A percentile compares a stretch with the other conserved stretches of the same genome.
Conservation (phyloP, 2,113 vertebrate species). For the Xiphophorus hellerii region DNA sequence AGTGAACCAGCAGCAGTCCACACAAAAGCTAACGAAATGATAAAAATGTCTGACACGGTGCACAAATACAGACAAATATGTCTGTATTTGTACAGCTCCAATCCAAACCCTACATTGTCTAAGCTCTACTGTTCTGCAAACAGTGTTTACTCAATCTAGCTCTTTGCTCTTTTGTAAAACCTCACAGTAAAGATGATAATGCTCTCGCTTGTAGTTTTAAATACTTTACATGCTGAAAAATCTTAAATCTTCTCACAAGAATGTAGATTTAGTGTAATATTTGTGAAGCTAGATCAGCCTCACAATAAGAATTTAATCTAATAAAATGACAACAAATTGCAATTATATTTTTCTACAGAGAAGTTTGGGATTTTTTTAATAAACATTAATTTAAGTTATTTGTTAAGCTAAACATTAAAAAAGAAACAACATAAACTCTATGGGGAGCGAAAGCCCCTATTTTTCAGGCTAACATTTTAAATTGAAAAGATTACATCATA, state of each 20-base stretch:
- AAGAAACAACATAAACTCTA: neutral
- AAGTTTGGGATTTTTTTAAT: neutral
- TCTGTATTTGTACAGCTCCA: slow-evolving; percentile 60
- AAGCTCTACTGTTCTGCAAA: slow-evolving; percentile 60
- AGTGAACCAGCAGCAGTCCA: slow-evolving; percentile 49
- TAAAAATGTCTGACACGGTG: slow-evolving; percentile 70
- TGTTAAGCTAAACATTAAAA: neutral
- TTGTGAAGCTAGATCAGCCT: slow-evolving; percentile 9
- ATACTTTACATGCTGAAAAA: slow-evolving; percentile 23
- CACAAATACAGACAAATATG: slow-evolving; percentile 49
- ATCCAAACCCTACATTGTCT: slow-evolving; percentile 61
- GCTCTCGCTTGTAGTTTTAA: slow-evolving; percentile 23
- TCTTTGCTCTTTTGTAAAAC: slow-evolving; percentile 54
- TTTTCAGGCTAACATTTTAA: neutral
- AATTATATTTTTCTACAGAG: neutral
- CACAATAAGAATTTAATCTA: neutral
- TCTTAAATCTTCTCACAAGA: slow-evolving; percentile 23
- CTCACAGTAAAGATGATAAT: slow-evolving; percentile 44
- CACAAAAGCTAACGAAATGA: slow-evolving; percentile 65
- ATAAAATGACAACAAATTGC: neutral
- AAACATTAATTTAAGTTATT: neutral
- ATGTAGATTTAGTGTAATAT: slow-evolving; percentile 10
- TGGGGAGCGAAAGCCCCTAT: neutral
- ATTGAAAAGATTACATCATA: neutral
- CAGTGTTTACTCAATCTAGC: slow-evolving; percentile 44